Conservation (phyloP, 2,113 vertebrate species). For the Guaruba guarouba region DNA sequence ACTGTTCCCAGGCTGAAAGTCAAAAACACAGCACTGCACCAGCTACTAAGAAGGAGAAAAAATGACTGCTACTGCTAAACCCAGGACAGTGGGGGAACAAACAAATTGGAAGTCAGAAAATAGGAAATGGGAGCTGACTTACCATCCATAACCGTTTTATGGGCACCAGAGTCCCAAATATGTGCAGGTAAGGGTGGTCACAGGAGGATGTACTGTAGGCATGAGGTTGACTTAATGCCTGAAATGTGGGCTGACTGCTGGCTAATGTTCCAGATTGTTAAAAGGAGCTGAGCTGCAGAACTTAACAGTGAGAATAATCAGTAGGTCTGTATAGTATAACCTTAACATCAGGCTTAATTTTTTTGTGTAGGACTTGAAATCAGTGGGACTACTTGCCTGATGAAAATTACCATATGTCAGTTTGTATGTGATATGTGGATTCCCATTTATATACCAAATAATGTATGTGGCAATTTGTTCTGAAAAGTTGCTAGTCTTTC, state of each 20-base stretch:
- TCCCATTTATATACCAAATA: background rate
- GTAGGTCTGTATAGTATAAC: background rate
- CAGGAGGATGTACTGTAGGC: background rate
- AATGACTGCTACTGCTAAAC: too few species aligned
- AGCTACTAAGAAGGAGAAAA: too few species aligned
- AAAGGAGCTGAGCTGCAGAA: background rate
- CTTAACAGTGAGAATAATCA: background rate
- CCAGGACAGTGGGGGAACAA: background rate
- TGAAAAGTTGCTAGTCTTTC: background rate
- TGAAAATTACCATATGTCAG: background rate
- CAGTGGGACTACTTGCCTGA: background rate
- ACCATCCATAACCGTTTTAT: background rate
- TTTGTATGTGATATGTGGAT: background rate
- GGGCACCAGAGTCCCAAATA: accelerated
- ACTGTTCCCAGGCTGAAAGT: too few species aligned
- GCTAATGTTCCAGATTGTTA: background rate
- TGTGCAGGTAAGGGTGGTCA: background rate
- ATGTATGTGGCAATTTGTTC: background rate
- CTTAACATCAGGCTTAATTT: background rate
- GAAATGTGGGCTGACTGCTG: background rate
- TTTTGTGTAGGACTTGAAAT: background rate
- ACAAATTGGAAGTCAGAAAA: background rate
- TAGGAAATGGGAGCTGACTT: background rate
- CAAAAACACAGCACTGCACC: too few species aligned
- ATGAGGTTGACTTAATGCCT: background rate